These are phyloP conservation scores for Drosophila littoralis DNA, from an alignment of 1,140 invertebrate species.

Conservation along the genomic window DNA sequence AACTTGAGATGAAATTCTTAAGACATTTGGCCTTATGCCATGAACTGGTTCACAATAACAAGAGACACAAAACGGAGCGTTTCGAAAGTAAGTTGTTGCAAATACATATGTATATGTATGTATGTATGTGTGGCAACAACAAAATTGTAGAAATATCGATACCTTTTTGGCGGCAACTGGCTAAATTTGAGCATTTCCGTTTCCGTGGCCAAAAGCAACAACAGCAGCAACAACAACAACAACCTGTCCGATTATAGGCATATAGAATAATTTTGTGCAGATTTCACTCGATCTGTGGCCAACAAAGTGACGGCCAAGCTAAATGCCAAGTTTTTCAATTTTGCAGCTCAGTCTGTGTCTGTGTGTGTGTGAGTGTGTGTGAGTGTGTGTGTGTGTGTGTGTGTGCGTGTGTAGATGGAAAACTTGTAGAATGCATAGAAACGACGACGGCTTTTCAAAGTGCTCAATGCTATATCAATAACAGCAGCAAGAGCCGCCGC, in stretches of 20 bases:
- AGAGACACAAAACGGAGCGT: background rate
- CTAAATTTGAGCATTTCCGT: slow-evolving; percentile 75
- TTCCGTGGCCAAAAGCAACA: slow-evolving; percentile 58
- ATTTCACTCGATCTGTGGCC: slow-evolving; percentile 45
- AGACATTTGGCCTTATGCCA: slow-evolving; percentile 4
- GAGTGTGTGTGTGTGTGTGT: slow-evolving; percentile 2
- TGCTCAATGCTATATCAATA: slow-evolving; percentile 81
- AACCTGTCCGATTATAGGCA: slow-evolving; percentile 31
- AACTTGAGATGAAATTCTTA: background rate
- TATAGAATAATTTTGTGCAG: slow-evolving; percentile 52
- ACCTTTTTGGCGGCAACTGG: slow-evolving; percentile 50
- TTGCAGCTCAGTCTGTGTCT: slow-evolving; percentile 1
- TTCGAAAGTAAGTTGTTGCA: slow-evolving; percentile 23
- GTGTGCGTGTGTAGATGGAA: slow-evolving; percentile 53
- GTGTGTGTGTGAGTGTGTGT: slow-evolving; percentile 29
- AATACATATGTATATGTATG: too few species aligned
- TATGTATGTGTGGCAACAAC: slow-evolving; percentile 45
- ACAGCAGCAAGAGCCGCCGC: slow-evolving; percentile 37
- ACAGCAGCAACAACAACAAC: slow-evolving; percentile 7
- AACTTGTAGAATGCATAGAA: slow-evolving; percentile 76
- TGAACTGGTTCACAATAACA: slow-evolving; percentile 4
- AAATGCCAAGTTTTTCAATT: slow-evolving; percentile 73
- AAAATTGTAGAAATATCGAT: slow-evolving; percentile 46
- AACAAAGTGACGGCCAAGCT: slow-evolving; percentile 35
- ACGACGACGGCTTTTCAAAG: slow-evolving; percentile 74